A percentile compares a stretch with the other conserved stretches of the same genome.
Conservation (phyloP, 2,113 vertebrate species). For the Cryptotis parvus region DNA sequence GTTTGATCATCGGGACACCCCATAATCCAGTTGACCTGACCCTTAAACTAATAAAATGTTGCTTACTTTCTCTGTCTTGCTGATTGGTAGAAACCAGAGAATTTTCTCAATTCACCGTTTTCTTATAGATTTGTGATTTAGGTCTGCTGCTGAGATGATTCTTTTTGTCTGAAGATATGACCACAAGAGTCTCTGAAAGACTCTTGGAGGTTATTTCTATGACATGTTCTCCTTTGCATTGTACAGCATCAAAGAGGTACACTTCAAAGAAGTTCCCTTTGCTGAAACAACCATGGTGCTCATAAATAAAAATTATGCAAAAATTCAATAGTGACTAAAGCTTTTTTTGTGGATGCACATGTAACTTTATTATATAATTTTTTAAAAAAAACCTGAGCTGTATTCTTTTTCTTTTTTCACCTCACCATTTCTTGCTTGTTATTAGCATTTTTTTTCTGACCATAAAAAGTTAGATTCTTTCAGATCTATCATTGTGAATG, state of each 20-base stretch:
- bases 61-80: not conserved
- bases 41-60: not conserved
- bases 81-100: conserved; percentile 7
- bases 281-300: not conserved
- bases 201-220: not conserved
- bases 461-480: not conserved
- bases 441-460: not conserved
- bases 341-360: not conserved
- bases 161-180: not conserved
- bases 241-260: not conserved
- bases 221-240: not conserved
- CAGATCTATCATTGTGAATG: not conserved
- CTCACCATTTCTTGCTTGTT: not conserved
- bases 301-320: not conserved
- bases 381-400: conserved; percentile 8
- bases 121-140: not conserved
- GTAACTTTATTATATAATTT: conserved; percentile 44
- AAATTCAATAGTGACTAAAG: not conserved
- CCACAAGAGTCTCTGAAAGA: not conserved
- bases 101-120: not conserved
- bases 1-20: not conserved
- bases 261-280: not conserved
- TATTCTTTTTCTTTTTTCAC: conserved; percentile 2
- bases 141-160: not conserved
- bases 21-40: not conserved